These are phyloP conservation scores for Acanthornis magna DNA, from an alignment of 2,797 vertebrate genomes.

Conservation along the genomic window DNA sequence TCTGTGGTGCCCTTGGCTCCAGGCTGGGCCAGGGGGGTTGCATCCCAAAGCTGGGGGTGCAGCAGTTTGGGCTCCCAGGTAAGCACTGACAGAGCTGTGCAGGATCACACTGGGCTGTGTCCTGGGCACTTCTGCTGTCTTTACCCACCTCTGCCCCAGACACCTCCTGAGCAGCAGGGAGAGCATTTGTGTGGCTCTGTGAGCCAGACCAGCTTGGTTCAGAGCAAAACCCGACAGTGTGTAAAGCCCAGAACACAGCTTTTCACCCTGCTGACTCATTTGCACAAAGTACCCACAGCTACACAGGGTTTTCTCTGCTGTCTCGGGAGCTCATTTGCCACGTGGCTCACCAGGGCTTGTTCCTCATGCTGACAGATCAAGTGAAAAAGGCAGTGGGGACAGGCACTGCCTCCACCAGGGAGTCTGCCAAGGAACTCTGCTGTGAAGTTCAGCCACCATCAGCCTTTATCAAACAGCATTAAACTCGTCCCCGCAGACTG, in stretches of 20 bases:
- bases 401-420: not conserved
- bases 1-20: not conserved
- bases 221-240: not conserved
- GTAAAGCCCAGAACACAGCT: not conserved
- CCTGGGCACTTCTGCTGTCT: not conserved
- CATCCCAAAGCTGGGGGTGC: not conserved
- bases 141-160: not conserved
- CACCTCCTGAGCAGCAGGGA: not conserved
- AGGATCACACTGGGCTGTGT: not conserved
- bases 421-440: not conserved
- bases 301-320: not conserved
- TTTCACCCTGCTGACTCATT: not conserved
- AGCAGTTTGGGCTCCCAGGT: not conserved
- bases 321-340: not conserved
- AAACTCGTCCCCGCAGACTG: not conserved
- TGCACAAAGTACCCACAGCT: not conserved
- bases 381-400: not conserved
- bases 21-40: not conserved
- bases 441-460: not conserved
- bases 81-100: not conserved
- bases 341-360: not conserved
- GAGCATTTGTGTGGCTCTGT: not conserved
- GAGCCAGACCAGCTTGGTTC: not conserved
- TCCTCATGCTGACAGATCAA: not conserved
- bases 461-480: conserved; percentile 18